phyloP scores from a whole-genome alignment of 2,113 vertebrate species.

The Limnothrissa miodon region DNA sequence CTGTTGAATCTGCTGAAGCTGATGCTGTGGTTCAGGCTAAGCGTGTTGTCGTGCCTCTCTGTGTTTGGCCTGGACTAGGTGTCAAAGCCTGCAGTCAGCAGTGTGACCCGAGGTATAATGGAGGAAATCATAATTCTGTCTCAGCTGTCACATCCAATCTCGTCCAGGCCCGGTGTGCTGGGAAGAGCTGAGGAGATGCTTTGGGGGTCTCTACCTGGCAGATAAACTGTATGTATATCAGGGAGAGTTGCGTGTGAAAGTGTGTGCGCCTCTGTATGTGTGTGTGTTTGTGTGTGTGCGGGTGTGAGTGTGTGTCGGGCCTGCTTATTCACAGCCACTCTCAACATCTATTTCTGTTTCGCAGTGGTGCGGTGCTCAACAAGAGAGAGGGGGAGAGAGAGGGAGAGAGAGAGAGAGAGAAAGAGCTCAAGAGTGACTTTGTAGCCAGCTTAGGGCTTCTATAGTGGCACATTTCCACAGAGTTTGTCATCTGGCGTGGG shows the following conservation, averaged over 20 bases:
- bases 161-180: constrained; percentile 3
- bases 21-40: background rate
- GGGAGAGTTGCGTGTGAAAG: background rate
- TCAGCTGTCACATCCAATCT: constrained; percentile 45
- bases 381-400: background rate
- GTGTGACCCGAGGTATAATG: constrained; percentile 41
- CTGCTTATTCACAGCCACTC: background rate
- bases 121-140: constrained; percentile 44
- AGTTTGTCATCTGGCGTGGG: background rate
- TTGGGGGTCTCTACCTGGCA: constrained; percentile 8
- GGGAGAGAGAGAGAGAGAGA: no score
- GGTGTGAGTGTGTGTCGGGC: background rate
- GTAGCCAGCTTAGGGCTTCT: background rate
- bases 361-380: background rate
- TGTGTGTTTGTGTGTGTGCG: background rate
- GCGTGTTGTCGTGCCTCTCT: background rate
- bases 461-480: background rate
- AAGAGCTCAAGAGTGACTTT: background rate
- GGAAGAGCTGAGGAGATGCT: constrained; percentile 25
- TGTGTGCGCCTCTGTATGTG: background rate
- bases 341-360: background rate
- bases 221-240: constrained; percentile 24
- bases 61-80: background rate
- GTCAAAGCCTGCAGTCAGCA: constrained; percentile 34
- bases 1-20: background rate